Evolutionary conservation across 2,888 invertebrate genomes (phyloP).

Genomic region (Listrodromus nycthemerus): DNA sequence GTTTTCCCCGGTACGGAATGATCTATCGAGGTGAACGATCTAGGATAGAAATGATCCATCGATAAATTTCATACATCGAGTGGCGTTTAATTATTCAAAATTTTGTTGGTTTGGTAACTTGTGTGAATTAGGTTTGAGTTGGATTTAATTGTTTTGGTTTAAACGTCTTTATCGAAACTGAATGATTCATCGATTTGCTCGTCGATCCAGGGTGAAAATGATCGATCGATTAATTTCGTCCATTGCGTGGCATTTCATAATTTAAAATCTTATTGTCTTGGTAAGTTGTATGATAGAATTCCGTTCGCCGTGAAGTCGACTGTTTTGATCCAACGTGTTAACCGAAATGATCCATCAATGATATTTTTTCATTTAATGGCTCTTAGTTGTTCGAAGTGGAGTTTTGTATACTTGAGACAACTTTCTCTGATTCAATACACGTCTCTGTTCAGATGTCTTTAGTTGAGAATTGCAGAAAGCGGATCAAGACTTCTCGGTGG

Average conservation of each 20-base stretch:
- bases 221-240: neutral
- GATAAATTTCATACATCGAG: no score
- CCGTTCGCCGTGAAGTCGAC: neutral
- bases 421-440: neutral
- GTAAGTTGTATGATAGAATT: neutral
- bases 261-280: no score
- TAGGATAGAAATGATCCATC: neutral
- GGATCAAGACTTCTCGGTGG: no score
- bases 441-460: neutral
- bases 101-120: no score
- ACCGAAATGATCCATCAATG: neutral
- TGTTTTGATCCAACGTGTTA: neutral
- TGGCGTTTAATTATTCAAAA: no score
- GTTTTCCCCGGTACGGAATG: neutral
- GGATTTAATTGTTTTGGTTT: neutral
- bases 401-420: neutral
- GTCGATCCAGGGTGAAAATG: neutral
- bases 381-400: neutral
- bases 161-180: neutral
- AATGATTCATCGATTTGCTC: neutral
- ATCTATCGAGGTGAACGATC: neutral
- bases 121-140: constrained; percentile 1
- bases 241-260: no score
- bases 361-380: neutral
- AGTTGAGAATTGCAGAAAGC: neutral